These are phyloP conservation scores for Hassar affinis DNA, from an alignment of 2,113 vertebrate species.

Conservation along the genomic window DNA sequence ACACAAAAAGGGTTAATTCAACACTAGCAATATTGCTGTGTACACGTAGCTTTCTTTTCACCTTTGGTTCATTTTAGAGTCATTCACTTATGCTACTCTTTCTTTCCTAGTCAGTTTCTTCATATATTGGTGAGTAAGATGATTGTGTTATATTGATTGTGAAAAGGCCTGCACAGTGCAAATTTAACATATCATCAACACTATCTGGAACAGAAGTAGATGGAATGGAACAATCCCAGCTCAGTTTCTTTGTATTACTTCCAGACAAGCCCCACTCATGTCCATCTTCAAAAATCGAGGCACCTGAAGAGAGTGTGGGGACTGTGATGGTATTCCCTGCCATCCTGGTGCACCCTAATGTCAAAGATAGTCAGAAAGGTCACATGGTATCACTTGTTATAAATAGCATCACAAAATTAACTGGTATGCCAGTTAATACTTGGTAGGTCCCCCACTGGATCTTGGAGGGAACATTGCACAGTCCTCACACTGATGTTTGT, in stretches of 20 bases:
- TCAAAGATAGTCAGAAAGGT: not conserved
- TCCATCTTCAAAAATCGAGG: not conserved
- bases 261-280: not conserved
- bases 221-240: too few species aligned
- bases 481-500: too few species aligned
- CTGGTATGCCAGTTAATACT: too few species aligned
- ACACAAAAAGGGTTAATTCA: not conserved
- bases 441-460: too few species aligned
- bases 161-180: conserved; percentile 14
- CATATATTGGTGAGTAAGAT: conserved; percentile 54
- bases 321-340: not conserved
- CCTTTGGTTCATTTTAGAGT: conserved; percentile 35
- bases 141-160: conserved; percentile 58
- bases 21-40: conserved; percentile 5
- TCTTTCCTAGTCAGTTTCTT: not conserved
- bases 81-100: conserved; percentile 25
- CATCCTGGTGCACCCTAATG: not conserved
- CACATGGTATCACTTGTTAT: not conserved
- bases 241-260: conserved; percentile 25
- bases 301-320: not conserved
- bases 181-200: not conserved
- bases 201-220: not conserved
- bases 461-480: too few species aligned
- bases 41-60: not conserved
- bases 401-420: not conserved